phyloP scores from a whole-genome alignment of 2,797 vertebrate genomes.

The Acanthurus lineatus region DNA sequence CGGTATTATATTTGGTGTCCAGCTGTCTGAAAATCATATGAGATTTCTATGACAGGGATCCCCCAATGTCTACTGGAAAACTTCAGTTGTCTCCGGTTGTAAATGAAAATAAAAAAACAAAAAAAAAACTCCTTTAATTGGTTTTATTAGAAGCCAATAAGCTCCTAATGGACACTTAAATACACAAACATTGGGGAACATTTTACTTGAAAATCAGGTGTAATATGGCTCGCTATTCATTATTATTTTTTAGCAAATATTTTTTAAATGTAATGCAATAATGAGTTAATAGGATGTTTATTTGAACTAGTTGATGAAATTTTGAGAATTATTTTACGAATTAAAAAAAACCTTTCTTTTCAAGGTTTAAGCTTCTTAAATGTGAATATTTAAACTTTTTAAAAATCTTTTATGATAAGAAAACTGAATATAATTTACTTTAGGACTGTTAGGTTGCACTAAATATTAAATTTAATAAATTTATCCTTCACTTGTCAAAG shows the following conservation, averaged over 20 bases:
- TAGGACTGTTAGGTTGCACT: background rate
- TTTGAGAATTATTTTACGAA: too few species aligned
- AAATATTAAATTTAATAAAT: background rate
- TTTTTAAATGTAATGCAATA: background rate
- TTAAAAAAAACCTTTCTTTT: too few species aligned
- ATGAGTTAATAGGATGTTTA: background rate
- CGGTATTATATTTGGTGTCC: constrained; percentile 1
- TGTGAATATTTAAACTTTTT: background rate
- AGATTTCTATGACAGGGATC: background rate
- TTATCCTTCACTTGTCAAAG: background rate
- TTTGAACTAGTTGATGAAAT: too few species aligned
- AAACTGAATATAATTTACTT: background rate
- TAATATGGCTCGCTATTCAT: background rate
- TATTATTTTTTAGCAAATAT: background rate
- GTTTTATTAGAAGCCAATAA: constrained; percentile 23
- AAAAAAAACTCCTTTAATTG: background rate
- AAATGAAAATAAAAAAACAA: constrained; percentile 22
- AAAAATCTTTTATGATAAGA: background rate
- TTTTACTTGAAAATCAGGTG: background rate
- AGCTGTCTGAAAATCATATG: constrained; percentile 22
- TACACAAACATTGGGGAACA: background rate
- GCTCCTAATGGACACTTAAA: background rate
- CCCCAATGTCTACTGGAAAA: background rate
- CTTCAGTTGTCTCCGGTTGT: background rate
- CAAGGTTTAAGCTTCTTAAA: background rate